Evolutionary conservation across 2,113 vertebrate species (phyloP), one percentile per base, ranked within the genome.

Genomic region (Motacilla alba): DNA sequence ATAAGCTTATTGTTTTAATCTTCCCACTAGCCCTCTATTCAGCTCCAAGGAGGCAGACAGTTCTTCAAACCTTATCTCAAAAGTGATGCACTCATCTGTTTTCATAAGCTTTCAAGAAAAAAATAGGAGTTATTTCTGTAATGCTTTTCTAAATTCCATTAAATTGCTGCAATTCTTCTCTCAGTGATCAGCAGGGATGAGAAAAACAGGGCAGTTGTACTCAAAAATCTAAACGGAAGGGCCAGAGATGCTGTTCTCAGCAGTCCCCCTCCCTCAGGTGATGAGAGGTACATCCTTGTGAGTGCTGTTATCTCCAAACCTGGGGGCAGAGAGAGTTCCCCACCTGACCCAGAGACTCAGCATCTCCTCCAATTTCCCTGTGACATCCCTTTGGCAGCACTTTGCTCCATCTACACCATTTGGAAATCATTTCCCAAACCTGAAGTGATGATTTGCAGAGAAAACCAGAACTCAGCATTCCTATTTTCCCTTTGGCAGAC

Each of bases 1-100:
- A 95, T 78, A 93, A 95, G 87, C 92, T 97, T 84, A 94, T 82
- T 96, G 92, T 95, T 89, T 90, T 94, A 94, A 90, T 96, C 87
- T 96, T 95, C 95, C 85, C 70, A 75, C 80, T 72, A 92, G 88
- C 58, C 50, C 56, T 78, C 77, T 81, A 58, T 92, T 94, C 86
- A 91, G 83, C 95, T 95, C 86, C 66, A 75, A 84, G 88, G 83
- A 93, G 88, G 76, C 88, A 88, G 80, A 91, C 63, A 91, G 73
- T 68, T 94, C 85, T 84, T 63, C 77, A 83, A 94, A 75, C 62
- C 56, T 91, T 87, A 95, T 95, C 91, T 95, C 90, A 62, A 53
- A 95, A 83, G 72, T 1, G 27, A 93, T 76, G 68, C 35, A 83
- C 85, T 94, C 4, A 1, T 64, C 64, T 86, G 59, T 69, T 79